phyloP scores from a whole-genome alignment of 2,797 vertebrate genomes.

The Esox masquinongy region DNA sequence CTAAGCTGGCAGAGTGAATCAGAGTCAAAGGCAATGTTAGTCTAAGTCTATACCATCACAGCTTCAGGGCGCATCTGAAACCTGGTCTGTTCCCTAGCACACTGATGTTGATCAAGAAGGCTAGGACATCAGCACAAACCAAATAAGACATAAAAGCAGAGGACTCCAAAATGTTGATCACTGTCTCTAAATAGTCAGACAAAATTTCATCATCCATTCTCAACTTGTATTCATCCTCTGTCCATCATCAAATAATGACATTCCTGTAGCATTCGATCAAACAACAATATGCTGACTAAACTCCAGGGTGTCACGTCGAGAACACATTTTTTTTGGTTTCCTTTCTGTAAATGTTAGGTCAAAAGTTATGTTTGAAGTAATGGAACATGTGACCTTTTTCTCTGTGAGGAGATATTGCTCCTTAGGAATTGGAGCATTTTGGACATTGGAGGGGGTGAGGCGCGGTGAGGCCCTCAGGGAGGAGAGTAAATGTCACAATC shows the following conservation, averaged over 20 bases:
- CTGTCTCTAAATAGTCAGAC: not conserved
- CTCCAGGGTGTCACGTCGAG: conserved; percentile 53
- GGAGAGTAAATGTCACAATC: conserved; percentile 76
- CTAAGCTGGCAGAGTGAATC: conserved; percentile 50
- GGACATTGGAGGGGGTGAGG: conserved; percentile 54
- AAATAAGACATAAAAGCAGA: not conserved
- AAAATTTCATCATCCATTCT: not conserved
- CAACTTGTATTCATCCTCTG: not conserved
- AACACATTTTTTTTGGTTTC: conserved; percentile 58
- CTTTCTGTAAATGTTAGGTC: conserved; percentile 75
- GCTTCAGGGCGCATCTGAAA: conserved; percentile 43
- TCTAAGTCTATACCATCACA: conserved; percentile 49
- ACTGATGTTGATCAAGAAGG: conserved; percentile 14
- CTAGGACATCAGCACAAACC: conserved; percentile 41
- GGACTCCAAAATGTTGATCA: not conserved
- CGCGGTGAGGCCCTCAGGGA: conserved; percentile 56
- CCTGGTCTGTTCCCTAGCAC: conserved; percentile 27
- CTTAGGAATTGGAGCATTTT: conserved; percentile 67
- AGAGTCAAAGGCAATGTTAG: conserved; percentile 46
- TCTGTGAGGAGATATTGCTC: conserved; percentile 67
- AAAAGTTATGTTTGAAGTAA: conserved; percentile 77
- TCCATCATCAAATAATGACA: not conserved
- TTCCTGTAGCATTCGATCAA: conserved; percentile 8
- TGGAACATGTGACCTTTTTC: conserved; percentile 78
- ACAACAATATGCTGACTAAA: conserved; percentile 45